These are phyloP conservation scores for Eretmocerus hayati DNA, from an alignment of 2,888 invertebrate species.

Conservation along the genomic window DNA sequence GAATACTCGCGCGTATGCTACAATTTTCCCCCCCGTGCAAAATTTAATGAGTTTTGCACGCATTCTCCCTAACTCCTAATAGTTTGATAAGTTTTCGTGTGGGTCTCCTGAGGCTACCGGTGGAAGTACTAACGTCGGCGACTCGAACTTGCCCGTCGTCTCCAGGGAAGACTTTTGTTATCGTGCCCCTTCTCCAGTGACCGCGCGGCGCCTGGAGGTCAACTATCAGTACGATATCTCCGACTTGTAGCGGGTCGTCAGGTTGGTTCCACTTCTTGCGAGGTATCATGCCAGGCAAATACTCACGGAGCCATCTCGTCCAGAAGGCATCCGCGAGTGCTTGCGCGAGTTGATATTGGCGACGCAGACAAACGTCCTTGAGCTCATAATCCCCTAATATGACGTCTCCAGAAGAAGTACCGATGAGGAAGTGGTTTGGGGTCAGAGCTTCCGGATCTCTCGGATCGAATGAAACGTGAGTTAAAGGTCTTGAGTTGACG, in stretches of 20 bases:
- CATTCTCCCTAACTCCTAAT: too few relatives aligned
- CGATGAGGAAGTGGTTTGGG: slow-evolving; percentile 12
- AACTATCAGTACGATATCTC: background rate
- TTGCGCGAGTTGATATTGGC: slow-evolving; percentile 5
- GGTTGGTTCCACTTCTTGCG: slow-evolving; percentile 3
- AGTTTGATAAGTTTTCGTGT: background rate
- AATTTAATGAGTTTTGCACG: too few relatives aligned
- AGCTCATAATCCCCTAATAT: background rate
- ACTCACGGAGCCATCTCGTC: slow-evolving; percentile 9
- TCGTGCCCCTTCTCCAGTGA: background rate
- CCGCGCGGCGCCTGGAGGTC: background rate
- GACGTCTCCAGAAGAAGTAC: background rate
- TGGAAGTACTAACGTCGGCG: background rate
- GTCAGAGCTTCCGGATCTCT: slow-evolving; percentile 1
- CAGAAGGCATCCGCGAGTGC: slow-evolving; percentile 7
- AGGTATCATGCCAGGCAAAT: slow-evolving; percentile 6
- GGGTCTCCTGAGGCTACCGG: background rate
- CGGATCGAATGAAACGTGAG: slow-evolving; percentile 2
- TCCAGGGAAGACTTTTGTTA: background rate
- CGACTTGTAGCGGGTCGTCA: background rate
- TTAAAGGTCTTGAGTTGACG: slow-evolving; percentile 9
- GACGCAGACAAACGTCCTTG: slow-evolving; percentile 2
- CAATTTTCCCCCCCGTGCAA: too few relatives aligned
- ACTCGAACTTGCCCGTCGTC: background rate
- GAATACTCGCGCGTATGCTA: too few relatives aligned